Evolutionary conservation across 2,888 invertebrate genomes (phyloP).

Genomic region (Amphiduros pacificus): DNA sequence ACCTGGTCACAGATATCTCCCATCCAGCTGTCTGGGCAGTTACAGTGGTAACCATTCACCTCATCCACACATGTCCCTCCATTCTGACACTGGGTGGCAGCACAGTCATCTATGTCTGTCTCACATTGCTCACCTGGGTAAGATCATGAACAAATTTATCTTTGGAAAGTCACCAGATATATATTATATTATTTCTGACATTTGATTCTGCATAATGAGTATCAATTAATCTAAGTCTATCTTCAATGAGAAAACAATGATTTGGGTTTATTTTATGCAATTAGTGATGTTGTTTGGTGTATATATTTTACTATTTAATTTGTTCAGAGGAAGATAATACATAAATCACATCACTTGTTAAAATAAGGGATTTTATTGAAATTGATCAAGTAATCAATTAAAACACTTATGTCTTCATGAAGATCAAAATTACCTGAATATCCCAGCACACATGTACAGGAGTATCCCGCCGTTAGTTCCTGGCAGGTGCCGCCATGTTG

Average conservation of each 20-base stretch:
- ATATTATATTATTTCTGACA: too few species aligned
- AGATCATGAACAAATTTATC: background rate
- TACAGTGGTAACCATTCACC: slow-evolving; percentile 8
- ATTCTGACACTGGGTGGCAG: slow-evolving; percentile 1
- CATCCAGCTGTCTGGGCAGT: slow-evolving; percentile 3
- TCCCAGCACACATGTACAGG: too few species aligned
- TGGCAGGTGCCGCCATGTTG: slow-evolving; percentile 43
- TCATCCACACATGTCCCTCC: slow-evolving; percentile 9
- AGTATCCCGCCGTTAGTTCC: background rate
- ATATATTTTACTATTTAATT: too few species aligned
- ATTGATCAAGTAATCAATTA: background rate
- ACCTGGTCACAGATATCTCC: slow-evolving; percentile 10
- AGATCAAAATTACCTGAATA: too few species aligned
- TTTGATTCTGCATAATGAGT: too few species aligned
- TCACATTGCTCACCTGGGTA: slow-evolving; percentile 5
- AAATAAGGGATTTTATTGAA: background rate
- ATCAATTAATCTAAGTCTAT: too few species aligned
- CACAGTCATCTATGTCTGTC: slow-evolving; percentile 15
- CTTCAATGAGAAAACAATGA: too few species aligned
- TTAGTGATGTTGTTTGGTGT: background rate
- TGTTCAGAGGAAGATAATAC: too few species aligned
- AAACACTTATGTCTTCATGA: too few species aligned
- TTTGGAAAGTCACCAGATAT: background rate
- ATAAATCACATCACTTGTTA: too few species aligned
- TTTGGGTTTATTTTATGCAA: background rate